Evolutionary conservation across 2,797 vertebrate genomes (phyloP).

Genomic region (Pseudopleuronectes americanus): DNA sequence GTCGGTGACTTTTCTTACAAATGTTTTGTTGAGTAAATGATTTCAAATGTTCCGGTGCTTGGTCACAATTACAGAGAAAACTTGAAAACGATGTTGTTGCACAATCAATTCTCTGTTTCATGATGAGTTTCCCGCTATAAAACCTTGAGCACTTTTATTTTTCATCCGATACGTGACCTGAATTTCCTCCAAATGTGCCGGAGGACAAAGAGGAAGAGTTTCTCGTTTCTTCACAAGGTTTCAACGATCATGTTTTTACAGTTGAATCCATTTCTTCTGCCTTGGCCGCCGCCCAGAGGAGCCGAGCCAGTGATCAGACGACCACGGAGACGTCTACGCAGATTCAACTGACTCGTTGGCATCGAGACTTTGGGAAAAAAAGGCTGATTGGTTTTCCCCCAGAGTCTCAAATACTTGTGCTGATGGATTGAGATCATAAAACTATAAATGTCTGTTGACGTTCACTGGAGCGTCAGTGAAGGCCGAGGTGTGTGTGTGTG

Average conservation of each 20-base stretch:
- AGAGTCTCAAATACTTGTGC: neutral
- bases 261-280: neutral
- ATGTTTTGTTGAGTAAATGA: slow-evolving; percentile 10
- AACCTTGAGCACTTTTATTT: neutral
- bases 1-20: slow-evolving; percentile 47
- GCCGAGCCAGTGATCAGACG: too few species aligned
- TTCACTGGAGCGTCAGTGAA: slow-evolving; percentile 27
- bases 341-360: too few species aligned
- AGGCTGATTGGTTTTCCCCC: too few species aligned
- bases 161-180: neutral
- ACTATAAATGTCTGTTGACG: slow-evolving; percentile 22
- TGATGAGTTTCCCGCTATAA: too few species aligned
- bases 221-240: neutral
- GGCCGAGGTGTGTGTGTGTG: neutral
- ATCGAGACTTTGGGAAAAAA: too few species aligned
- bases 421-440: slow-evolving; percentile 46
- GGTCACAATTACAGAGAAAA: too few species aligned
- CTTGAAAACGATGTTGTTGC: too few species aligned
- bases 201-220: neutral
- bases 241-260: neutral
- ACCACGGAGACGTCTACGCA: too few species aligned
- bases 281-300: neutral
- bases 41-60: neutral
- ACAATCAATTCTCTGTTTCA: too few species aligned
- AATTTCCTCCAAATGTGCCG: neutral